Conservation (phyloP, 2,113 vertebrate genomes). For the Pelusios castaneus region DNA sequence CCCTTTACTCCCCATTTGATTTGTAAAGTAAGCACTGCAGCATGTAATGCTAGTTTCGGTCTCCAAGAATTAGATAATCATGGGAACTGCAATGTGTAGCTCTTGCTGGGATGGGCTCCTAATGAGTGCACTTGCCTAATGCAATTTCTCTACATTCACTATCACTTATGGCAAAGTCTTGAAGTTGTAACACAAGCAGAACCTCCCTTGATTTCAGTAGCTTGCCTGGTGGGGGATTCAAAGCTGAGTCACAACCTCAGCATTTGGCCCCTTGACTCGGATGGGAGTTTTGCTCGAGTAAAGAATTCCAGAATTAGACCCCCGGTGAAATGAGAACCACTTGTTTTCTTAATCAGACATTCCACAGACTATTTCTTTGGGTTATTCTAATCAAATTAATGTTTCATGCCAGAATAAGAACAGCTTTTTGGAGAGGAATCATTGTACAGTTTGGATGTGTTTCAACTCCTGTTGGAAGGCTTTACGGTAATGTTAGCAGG, state of each 20-base stretch:
- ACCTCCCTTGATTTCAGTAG: not conserved
- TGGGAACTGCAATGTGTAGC: not conserved
- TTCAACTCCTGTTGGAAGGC: not conserved
- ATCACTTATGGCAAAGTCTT: not conserved
- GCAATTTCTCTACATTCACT: not conserved
- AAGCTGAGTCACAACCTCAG: not conserved
- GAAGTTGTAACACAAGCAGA: not conserved
- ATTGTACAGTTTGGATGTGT: not conserved
- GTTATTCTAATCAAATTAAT: not conserved
- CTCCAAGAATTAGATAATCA: no score
- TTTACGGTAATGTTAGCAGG: not conserved
- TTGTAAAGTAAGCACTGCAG: no score
- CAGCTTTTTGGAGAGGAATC: not conserved
- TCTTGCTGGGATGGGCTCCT: not conserved
- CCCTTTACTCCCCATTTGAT: no score
- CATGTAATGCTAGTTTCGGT: no score
- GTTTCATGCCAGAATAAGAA: not conserved
- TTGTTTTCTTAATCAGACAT: not conserved
- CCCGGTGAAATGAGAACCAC: not conserved
- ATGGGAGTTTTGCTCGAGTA: not conserved
- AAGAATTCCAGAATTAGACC: not conserved
- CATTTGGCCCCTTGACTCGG: not conserved
- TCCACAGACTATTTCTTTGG: not conserved
- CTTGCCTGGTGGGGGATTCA: not conserved
- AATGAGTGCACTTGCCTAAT: not conserved